Evolutionary conservation across 2,888 invertebrate genomes (phyloP), one percentile per base, ranked within the genome.

Genomic region (Mesoligia furuncula): DNA sequence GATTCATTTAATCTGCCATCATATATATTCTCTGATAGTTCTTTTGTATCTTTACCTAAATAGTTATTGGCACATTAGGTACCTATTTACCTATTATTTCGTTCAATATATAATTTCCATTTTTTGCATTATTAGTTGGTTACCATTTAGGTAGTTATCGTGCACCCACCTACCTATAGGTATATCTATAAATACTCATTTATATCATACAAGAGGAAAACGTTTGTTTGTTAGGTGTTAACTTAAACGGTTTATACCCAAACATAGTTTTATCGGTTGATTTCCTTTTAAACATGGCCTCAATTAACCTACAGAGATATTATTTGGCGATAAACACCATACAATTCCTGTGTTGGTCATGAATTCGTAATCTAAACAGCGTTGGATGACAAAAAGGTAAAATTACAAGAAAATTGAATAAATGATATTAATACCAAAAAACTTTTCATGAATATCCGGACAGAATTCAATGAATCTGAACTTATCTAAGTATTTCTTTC

Each of bases 151-250:
- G n/a, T n/a, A n/a, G 20, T 67, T 20, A 61, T 64, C 27, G 24
- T 2, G 45, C 45, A 45, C 0, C 5, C 20, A 72, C n/a, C 17
- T 36, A 27, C 9, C 42, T 17, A n/a, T 42, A 42, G 42, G 42
- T 11, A 42, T 64, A 76, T 45, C 65, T 82, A 45, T 39, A 45
- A 69, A 66, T 66, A 76, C 36, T 59, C 45, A 65, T 80, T 77
- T 54, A 59, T 82, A 69, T 67, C 54, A 59, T 42, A 75, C 61
- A 54, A 83, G 51, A 83, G 84, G 80, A 82, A 82, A 84, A 82
- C 73, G 73, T 73, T 84, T 73, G 57, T 67, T 62, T 62, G 42
- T 79, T 84, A 79, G 69, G 81, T 62, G 73, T 71, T 73, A 67
- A 36, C 27, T 42, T 84, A 79, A 81, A 81, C 62, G 62, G 67